These are phyloP conservation scores for Mesoclemmys tuberculata DNA, from an alignment of 2,113 vertebrate species.

Conservation along the genomic window DNA sequence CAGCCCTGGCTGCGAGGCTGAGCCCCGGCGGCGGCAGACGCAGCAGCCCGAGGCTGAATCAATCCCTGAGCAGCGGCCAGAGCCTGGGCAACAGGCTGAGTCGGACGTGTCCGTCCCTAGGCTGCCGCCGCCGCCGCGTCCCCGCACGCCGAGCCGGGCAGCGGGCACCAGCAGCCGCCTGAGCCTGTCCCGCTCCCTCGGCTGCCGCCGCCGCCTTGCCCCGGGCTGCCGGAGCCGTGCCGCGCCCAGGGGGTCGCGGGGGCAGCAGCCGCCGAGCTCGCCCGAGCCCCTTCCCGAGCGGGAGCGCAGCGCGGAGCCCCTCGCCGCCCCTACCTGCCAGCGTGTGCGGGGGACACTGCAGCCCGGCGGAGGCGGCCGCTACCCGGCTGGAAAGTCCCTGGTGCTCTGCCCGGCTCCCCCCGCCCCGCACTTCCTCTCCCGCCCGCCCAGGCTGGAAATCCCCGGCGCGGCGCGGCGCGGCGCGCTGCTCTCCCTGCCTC, in stretches of 20 bases:
- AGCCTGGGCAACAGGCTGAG: slow-evolving; percentile 36
- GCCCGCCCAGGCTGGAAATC: slow-evolving; percentile 73
- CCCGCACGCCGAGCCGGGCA: not conserved
- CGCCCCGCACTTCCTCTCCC: slow-evolving; percentile 74
- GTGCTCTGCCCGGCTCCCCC: slow-evolving; percentile 66
- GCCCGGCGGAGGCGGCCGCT: slow-evolving; percentile 44
- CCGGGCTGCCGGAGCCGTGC: not conserved
- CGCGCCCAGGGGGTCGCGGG: not conserved
- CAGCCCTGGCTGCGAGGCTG: not conserved
- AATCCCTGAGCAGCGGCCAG: not conserved
- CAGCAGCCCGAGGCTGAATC: not conserved
- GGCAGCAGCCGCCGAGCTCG: not conserved
- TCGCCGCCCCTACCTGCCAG: slow-evolving; percentile 30
- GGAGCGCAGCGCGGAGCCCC: not conserved
- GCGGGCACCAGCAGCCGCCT: not conserved
- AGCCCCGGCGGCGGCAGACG: not conserved
- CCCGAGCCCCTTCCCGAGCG: not conserved
- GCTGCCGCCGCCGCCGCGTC: not conserved
- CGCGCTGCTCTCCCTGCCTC: slow-evolving; percentile 61
- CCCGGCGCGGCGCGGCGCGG: slow-evolving; percentile 57
- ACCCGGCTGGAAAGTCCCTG: slow-evolving; percentile 79
- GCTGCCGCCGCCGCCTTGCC: not conserved
- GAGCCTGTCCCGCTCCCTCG: not conserved
- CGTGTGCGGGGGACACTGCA: slow-evolving; percentile 40
- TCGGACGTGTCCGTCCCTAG: not conserved